Evolutionary conservation across 1,140 invertebrate genomes (phyloP).

Genomic region (Dinothrombium tinctorium): DNA sequence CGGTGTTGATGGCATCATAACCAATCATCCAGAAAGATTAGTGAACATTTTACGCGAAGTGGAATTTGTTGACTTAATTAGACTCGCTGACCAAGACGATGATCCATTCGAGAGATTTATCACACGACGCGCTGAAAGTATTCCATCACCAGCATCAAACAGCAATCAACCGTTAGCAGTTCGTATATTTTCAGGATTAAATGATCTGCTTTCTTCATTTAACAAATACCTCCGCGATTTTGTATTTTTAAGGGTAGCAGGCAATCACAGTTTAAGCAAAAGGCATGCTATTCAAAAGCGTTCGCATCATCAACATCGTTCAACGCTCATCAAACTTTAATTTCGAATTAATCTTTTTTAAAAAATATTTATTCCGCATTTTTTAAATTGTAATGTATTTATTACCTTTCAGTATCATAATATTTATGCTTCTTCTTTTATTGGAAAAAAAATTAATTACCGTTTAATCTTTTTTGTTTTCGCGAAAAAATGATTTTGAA

Average conservation of each 20-base stretch:
- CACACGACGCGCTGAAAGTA: not conserved
- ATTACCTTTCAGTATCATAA: no score
- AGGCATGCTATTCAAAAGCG: no score
- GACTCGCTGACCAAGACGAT: constrained; percentile 14
- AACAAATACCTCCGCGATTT: constrained; percentile 7
- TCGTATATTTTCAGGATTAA: not conserved
- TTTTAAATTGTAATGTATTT: no score
- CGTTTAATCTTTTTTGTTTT: no score
- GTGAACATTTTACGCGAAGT: constrained; percentile 9
- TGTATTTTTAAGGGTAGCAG: not conserved
- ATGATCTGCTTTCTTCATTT: constrained; percentile 8
- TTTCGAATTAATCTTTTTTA: not conserved
- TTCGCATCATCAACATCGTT: not conserved
- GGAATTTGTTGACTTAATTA: constrained; percentile 7
- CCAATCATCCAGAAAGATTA: constrained; percentile 14
- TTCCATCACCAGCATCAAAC: not conserved
- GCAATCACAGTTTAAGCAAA: no score
- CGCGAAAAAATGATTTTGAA: no score
- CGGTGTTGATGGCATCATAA: constrained; percentile 15
- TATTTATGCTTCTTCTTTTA: no score
- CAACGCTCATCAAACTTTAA: not conserved
- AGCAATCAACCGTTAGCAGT: not conserved
- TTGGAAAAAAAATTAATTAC: no score
- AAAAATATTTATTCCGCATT: not conserved
- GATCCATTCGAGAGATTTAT: constrained; percentile 12